Percentiles rank a stretch among this genome's conserved stretches.
Conservation (phyloP, 2,888 invertebrate species). For the Synanthedon vespiformis region DNA sequence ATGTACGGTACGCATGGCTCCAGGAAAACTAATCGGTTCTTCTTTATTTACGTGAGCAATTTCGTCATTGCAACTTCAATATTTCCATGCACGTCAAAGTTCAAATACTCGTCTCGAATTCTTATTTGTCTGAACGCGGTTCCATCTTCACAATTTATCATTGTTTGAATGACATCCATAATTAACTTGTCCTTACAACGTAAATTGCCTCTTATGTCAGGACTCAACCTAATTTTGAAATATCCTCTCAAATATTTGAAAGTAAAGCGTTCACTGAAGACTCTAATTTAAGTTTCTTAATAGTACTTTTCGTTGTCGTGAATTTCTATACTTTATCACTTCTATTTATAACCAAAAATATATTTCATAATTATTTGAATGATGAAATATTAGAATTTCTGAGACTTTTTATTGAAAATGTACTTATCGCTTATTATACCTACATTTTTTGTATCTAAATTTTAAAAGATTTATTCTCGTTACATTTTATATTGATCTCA, state of each 20-base stretch:
- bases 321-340: too few relatives aligned
- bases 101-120: conserved; percentile 54
- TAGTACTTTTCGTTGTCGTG: too few relatives aligned
- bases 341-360: too few relatives aligned
- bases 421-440: too few relatives aligned
- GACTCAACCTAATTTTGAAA: conserved; percentile 29
- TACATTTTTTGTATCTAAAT: too few relatives aligned
- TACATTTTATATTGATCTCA: too few relatives aligned
- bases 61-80: conserved; percentile 26
- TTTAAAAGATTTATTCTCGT: too few relatives aligned
- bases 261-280: too few relatives aligned
- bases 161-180: conserved; percentile 47
- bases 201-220: conserved; percentile 26
- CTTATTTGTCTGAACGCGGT: conserved; percentile 36
- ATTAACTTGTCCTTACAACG: conserved; percentile 49
- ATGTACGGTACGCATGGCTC: background rate
- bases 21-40: background rate
- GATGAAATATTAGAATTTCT: too few relatives aligned
- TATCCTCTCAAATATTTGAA: background rate
- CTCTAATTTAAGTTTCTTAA: too few relatives aligned
- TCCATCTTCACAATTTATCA: conserved; percentile 42
- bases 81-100: conserved; percentile 49
- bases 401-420: too few relatives aligned
- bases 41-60: conserved; percentile 34
- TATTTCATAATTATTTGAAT: too few relatives aligned